Percentiles rank a stretch among this genome's conserved stretches.
phyloP scores from a whole-genome alignment of 1,140 invertebrate genomes.

The Pogonus chalceus region DNA sequence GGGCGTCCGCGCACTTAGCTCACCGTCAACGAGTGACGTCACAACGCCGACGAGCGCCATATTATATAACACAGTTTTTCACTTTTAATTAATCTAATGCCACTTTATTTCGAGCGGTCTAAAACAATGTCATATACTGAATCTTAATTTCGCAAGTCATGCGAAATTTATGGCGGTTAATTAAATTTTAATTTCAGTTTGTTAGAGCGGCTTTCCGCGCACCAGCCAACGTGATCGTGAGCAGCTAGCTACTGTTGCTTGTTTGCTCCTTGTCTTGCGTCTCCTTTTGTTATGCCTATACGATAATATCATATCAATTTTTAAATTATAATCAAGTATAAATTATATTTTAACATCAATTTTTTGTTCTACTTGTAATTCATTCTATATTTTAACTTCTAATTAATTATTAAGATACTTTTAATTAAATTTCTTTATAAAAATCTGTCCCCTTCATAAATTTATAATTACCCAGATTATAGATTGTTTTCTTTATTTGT shows the following conservation, averaged over 20 bases:
- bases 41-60: background rate
- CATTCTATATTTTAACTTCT: too few species aligned
- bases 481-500: too few species aligned
- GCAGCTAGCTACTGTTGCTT: background rate
- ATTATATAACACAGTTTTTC: conserved; percentile 26
- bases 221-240: background rate
- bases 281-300: too few species aligned
- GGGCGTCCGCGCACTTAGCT: background rate
- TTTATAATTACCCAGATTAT: too few species aligned
- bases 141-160: conserved; percentile 26
- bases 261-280: too few species aligned
- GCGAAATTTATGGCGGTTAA: conserved; percentile 29
- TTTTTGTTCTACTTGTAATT: too few species aligned
- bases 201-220: conserved; percentile 14
- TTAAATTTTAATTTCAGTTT: conserved; percentile 31
- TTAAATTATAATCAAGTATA: too few species aligned
- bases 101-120: conserved; percentile 25
- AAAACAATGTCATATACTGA: conserved; percentile 29
- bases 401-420: too few species aligned
- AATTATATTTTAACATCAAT: too few species aligned
- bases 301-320: too few species aligned
- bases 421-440: too few species aligned
- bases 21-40: background rate
- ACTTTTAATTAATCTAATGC: conserved; percentile 31
- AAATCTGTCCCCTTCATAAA: too few species aligned